phyloP scores from a whole-genome alignment of 2,888 invertebrate genomes.

The Lottia scabra region DNA sequence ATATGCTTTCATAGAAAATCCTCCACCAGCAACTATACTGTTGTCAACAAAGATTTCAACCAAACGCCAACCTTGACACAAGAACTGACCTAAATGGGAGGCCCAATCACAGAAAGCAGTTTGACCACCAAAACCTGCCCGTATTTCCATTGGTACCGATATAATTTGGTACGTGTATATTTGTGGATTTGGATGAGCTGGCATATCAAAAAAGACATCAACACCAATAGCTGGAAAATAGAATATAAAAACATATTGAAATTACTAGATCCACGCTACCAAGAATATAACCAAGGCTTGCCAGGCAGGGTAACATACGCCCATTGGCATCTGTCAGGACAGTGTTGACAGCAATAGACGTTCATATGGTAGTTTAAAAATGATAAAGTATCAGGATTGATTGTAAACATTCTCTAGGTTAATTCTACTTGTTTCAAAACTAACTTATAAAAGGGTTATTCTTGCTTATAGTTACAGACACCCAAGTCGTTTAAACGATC shows the following conservation, averaged over 20 bases:
- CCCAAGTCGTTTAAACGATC: too few species aligned
- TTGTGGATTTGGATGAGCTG: slow-evolving; percentile 37
- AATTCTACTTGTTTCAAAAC: too few species aligned
- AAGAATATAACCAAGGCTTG: too few species aligned
- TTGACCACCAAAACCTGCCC: slow-evolving; percentile 23
- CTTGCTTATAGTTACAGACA: too few species aligned
- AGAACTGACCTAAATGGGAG: slow-evolving; percentile 46
- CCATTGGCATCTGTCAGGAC: too few species aligned
- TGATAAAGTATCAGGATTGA: too few species aligned
- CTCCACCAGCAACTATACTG: neutral
- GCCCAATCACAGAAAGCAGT: slow-evolving; percentile 53
- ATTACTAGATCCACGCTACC: too few species aligned
- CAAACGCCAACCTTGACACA: slow-evolving; percentile 60
- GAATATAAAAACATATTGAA: neutral
- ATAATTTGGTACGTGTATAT: slow-evolving; percentile 55
- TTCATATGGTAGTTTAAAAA: too few species aligned
- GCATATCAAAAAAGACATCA: slow-evolving; percentile 62
- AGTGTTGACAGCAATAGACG: too few species aligned
- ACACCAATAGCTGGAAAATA: slow-evolving; percentile 54
- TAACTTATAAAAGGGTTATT: too few species aligned
- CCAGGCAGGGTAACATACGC: too few species aligned
- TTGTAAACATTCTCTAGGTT: too few species aligned
- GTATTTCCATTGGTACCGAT: slow-evolving; percentile 28
- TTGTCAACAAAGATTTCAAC: slow-evolving; percentile 61
- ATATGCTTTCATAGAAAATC: slow-evolving; percentile 16